Evolutionary conservation across 2,888 invertebrate species (phyloP).

Genomic region (Doris montereyensis): DNA sequence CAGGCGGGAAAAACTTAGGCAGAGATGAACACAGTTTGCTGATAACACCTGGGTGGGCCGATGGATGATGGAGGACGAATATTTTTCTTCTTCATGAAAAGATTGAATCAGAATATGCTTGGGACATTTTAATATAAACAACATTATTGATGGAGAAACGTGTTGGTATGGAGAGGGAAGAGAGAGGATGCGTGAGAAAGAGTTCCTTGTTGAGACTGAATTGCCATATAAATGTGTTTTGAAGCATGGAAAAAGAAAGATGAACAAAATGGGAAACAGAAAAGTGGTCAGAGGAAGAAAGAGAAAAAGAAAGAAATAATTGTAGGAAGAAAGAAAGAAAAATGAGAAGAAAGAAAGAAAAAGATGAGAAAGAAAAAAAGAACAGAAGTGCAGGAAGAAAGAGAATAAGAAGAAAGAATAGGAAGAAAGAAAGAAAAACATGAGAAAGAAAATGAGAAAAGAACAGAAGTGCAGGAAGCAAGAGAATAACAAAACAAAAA

Average conservation of each 20-base stretch:
- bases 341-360: not conserved
- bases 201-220: no score
- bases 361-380: not conserved
- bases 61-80: no score
- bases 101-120: no score
- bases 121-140: no score
- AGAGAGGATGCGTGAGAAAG: no score
- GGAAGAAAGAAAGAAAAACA: not conserved
- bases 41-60: slow-evolving; percentile 93
- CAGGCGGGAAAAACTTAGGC: slow-evolving; percentile 94
- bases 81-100: no score
- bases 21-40: slow-evolving; percentile 95
- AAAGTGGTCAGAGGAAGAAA: not conserved
- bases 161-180: no score
- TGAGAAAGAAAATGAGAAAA: not conserved
- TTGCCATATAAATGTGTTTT: no score
- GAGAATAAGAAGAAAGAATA: not conserved
- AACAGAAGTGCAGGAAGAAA: not conserved
- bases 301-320: not conserved
- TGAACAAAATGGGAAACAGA: no score
- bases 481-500: not conserved
- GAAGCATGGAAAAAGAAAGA: no score
- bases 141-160: no score
- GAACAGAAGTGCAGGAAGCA: not conserved
- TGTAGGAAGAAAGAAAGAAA: not conserved